Evolutionary conservation across 1,140 invertebrate genomes (phyloP), one percentile per base, ranked within the genome.

Genomic region (Drosophila elegans): DNA sequence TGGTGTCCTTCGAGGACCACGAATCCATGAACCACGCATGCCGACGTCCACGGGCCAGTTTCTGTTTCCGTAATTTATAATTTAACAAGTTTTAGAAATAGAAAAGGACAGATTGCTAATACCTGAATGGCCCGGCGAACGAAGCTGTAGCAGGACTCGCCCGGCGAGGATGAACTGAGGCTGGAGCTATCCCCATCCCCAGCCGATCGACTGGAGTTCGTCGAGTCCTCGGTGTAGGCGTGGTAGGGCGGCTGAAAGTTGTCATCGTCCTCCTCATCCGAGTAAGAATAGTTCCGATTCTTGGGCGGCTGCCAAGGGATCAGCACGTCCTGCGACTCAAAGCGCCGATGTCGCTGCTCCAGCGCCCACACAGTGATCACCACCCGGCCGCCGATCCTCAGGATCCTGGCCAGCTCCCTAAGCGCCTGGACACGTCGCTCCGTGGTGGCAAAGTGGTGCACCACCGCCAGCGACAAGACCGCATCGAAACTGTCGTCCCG

Each of bases 291-390:
- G 51, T 71, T 92, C 3, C 91, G 84, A 48, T 94, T 95, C 64
- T 94, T 95, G 3, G 96, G 96, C 51, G 95, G 94, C 79, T 97
- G 96, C 98, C 98, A 99, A 2, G 98, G 98, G 63, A 99, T 97
- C 34, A 99, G 93, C 42, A 99, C 97, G 93, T 99, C 98, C 93
- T 94, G 94, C 11, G 94, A 94, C 81, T 94, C 94, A 45, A 94
- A 94, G 73, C 96, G 97, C 76, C 97, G 93, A 88, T 98, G 96
- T 56, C 96, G 95, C 88, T 99, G 98, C 93, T 99, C 98, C 96
- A 98, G 97, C 11, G 98, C 97, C 98, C 98, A 99, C 1, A 98
- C 98, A 12, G 97, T 98, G 67, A 99, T 97, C 69, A 99, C 95
- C n/a, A 99, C 94, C 53, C 96, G 93, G 3, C 98, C 98, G 1